A percentile compares a stretch with the other conserved stretches of the same genome.
These are phyloP conservation scores for Anas acuta DNA, from an alignment of 2,797 vertebrate species.

Conservation along the genomic window DNA sequence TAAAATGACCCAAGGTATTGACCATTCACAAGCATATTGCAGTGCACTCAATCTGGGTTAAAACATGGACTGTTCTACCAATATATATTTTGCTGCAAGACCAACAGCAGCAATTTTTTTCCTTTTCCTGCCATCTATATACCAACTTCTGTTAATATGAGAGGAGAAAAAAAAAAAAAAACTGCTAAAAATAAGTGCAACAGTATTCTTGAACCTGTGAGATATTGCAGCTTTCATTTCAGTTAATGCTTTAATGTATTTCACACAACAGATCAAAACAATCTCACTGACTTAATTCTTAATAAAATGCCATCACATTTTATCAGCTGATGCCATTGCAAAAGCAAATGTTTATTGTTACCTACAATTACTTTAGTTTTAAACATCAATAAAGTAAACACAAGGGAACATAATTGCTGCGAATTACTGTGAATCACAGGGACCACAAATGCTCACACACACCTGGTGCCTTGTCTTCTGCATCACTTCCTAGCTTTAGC, in stretches of 20 bases:
- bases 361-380: background rate
- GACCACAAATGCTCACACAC: background rate
- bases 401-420: background rate
- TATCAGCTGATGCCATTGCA: background rate
- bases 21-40: background rate
- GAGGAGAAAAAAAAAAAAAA: too few relatives aligned
- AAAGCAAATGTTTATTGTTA: background rate
- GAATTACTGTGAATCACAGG: background rate
- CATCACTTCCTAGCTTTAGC: background rate
- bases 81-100: background rate
- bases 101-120: background rate
- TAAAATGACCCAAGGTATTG: background rate
- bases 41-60: background rate
- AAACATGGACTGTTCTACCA: background rate
- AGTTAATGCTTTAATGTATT: background rate
- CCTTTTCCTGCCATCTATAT: background rate
- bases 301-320: slow-evolving; percentile 10
- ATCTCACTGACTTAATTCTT: background rate
- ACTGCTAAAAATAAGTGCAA: background rate
- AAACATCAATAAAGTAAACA: background rate
- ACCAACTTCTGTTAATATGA: background rate
- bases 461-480: background rate
- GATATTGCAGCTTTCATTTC: background rate
- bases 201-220: background rate
- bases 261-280: background rate